Evolutionary conservation across 2,888 invertebrate genomes (phyloP).

Genomic region (Caenorhabditis imperialis): DNA sequence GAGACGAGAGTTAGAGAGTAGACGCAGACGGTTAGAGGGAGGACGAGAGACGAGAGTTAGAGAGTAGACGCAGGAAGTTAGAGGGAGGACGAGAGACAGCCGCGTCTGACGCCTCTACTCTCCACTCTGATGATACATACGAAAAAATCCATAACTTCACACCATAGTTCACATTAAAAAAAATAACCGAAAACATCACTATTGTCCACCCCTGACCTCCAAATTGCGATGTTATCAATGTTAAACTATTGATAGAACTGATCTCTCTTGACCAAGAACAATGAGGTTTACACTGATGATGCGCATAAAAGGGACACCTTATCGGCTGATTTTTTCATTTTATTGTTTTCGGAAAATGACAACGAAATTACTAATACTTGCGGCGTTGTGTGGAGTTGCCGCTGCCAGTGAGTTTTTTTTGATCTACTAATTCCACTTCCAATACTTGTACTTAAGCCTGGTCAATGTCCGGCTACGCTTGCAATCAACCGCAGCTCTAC

Average conservation of each 20-base stretch:
- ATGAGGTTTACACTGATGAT: neutral
- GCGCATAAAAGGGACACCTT: constrained; percentile 19
- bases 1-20: no score
- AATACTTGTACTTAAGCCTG: constrained; percentile 28
- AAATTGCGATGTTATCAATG: constrained; percentile 25
- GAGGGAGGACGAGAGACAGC: no score
- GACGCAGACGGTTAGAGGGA: no score
- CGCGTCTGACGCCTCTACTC: no score
- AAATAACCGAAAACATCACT: no score
- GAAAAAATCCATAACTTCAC: no score
- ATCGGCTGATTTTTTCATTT: neutral
- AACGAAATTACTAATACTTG: constrained; percentile 4
- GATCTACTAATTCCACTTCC: neutral
- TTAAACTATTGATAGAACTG: constrained; percentile 11
- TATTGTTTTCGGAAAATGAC: neutral
- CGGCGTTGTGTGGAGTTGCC: constrained; percentile 7
- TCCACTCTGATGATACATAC: no score
- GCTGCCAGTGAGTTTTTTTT: constrained; percentile 23
- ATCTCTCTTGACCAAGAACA: neutral
- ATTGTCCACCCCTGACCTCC: constrained; percentile 42
- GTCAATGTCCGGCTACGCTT: constrained; percentile 60
- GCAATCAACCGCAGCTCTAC: constrained; percentile 62
- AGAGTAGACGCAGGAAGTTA: no score
- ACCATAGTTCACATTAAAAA: no score
- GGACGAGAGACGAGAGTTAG: no score